phyloP scores from a whole-genome alignment of 2,113 vertebrate species.

The Xenopus borealis region DNA sequence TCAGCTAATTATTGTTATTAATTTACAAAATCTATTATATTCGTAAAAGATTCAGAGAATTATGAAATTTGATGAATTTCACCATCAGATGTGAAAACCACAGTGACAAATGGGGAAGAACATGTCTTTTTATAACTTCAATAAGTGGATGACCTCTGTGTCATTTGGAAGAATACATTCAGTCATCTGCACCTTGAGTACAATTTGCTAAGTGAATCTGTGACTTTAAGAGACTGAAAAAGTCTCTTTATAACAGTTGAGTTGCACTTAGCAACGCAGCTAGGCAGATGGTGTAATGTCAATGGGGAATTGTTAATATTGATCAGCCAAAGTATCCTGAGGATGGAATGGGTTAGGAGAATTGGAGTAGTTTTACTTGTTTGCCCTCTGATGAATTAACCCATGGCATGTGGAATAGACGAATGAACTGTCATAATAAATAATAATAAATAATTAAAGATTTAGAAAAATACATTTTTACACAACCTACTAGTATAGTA shows the following conservation, averaged over 20 bases:
- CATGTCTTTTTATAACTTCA: conserved; percentile 15
- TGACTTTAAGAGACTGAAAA: conserved; percentile 38
- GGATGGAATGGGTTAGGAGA: conserved; percentile 12
- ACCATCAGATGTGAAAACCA: conserved; percentile 9
- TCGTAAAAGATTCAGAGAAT: too few relatives aligned
- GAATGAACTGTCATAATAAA: neutral
- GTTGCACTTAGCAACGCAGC: conserved; percentile 41
- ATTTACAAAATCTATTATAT: too few relatives aligned
- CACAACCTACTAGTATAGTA: too few relatives aligned
- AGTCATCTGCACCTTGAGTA: conserved; percentile 14
- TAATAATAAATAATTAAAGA: neutral
- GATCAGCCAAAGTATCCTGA: conserved; percentile 40
- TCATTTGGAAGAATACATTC: conserved; percentile 25
- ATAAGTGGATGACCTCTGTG: conserved; percentile 23
- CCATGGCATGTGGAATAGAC: neutral
- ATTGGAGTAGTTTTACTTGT: conserved; percentile 1
- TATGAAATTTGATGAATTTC: neutral
- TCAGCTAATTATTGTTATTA: too few relatives aligned
- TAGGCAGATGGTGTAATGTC: conserved; percentile 45
- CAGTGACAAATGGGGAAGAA: neutral
- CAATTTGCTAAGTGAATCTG: conserved; percentile 39
- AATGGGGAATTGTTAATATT: conserved; percentile 43
- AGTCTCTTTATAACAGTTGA: conserved; percentile 34
- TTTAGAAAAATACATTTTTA: too few relatives aligned
- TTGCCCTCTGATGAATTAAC: conserved; percentile 19